Conservation (phyloP, 2,888 invertebrate genomes). For the Tetrapedia diversipes region DNA sequence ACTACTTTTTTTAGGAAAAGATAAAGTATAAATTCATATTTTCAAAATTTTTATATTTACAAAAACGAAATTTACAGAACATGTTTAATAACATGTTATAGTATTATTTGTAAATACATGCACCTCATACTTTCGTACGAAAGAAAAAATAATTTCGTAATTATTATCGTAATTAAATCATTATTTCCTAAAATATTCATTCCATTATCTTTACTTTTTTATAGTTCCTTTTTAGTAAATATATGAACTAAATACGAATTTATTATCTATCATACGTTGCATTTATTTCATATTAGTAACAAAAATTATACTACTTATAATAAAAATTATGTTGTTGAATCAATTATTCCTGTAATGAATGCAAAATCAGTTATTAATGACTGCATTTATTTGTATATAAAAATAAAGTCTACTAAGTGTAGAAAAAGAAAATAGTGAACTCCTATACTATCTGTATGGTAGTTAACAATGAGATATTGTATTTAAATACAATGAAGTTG, state of each 20-base stretch:
- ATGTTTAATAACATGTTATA: conserved; percentile 46
- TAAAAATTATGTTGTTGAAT: conserved; percentile 21
- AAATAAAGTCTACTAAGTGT: conserved; percentile 34
- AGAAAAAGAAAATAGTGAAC: conserved; percentile 31
- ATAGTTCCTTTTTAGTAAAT: conserved; percentile 55
- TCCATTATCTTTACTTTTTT: conserved; percentile 48
- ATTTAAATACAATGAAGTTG: conserved; percentile 42
- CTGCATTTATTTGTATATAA: conserved; percentile 33
- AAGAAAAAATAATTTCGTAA: no score
- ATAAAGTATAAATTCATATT: conserved; percentile 20
- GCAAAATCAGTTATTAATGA: conserved; percentile 17
- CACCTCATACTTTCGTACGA: conserved; percentile 27
- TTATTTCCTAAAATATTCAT: conserved; percentile 46
- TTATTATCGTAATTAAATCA: no score
- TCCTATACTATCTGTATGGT: conserved; percentile 26
- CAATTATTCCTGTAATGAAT: conserved; percentile 39
- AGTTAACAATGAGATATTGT: conserved; percentile 41
- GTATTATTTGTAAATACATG: conserved; percentile 57
- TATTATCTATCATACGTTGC: conserved; percentile 28
- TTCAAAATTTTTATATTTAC: no score
- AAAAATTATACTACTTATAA: conserved; percentile 28
- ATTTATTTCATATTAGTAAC: conserved; percentile 39
- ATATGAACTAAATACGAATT: conserved; percentile 36
- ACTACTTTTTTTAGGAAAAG: conserved; percentile 33
- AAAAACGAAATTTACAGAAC: conserved; percentile 14